phyloP scores from a whole-genome alignment of 2,113 vertebrate species.

The Rutilus rutilus region DNA sequence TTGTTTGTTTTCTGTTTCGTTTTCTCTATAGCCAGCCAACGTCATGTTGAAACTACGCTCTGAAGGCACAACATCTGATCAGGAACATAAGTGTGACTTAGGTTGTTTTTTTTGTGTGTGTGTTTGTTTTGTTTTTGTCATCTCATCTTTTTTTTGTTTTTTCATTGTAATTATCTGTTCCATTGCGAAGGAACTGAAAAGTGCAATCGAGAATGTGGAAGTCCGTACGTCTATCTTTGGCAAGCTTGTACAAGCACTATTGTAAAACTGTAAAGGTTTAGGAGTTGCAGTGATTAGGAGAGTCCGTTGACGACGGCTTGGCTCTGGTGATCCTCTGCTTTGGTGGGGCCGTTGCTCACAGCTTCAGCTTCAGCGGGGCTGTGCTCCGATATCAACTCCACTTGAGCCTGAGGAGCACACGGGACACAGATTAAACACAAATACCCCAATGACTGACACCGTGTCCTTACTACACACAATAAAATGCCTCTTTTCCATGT shows the following conservation, averaged over 20 bases:
- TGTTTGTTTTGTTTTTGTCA: constrained; percentile 63
- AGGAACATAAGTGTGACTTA: constrained; percentile 89
- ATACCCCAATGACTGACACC: neutral
- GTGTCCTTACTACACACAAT: rapidly evolving
- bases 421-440: neutral
- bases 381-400: constrained; percentile 89
- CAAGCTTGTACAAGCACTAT: constrained; percentile 99
- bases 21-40: constrained; percentile 90
- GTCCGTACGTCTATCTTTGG: constrained; percentile 98
- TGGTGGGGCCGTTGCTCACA: constrained; percentile 84
- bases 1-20: constrained; percentile 77
- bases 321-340: constrained; percentile 77
- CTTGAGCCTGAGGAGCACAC: constrained; percentile 74
- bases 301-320: constrained; percentile 90
- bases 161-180: constrained; percentile 73
- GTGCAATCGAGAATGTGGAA: constrained; percentile 90
- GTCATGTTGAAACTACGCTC: constrained; percentile 95
- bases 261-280: constrained; percentile 77
- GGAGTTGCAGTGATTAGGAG: constrained; percentile 82
- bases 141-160: constrained; percentile 5
- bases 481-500: no score
- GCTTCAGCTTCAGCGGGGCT: constrained; percentile 80
- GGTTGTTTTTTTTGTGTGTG: constrained; percentile 80
- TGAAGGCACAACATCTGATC: constrained; percentile 99
- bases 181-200: constrained; percentile 90